These are phyloP conservation scores for Heteropelma amictum DNA, from an alignment of 2,888 invertebrate species.

Conservation along the genomic window DNA sequence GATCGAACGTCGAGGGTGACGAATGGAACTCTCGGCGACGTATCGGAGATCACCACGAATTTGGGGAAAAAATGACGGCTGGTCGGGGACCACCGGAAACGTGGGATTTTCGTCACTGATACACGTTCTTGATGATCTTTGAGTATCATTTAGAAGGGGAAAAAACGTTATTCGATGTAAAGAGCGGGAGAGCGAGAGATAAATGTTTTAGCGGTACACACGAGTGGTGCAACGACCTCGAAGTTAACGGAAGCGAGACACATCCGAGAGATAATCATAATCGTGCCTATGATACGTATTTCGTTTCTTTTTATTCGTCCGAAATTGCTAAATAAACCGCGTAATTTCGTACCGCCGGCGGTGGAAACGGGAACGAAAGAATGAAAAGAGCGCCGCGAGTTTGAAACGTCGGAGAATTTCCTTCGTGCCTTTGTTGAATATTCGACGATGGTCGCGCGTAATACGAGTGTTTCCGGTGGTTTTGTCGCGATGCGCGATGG, in stretches of 20 bases:
- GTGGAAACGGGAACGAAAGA: too few species aligned
- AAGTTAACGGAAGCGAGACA: slow-evolving; percentile 61
- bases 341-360: too few species aligned
- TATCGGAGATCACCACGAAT: too few species aligned
- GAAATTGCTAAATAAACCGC: background rate
- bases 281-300: slow-evolving; percentile 15
- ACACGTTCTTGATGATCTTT: slow-evolving; percentile 6
- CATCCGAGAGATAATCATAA: slow-evolving; percentile 36
- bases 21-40: too few species aligned
- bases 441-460: background rate
- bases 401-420: too few species aligned
- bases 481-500: slow-evolving; percentile 34
- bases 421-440: background rate
- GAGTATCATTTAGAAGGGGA: background rate
- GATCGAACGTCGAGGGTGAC: background rate
- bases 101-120: background rate
- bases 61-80: too few species aligned
- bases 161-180: slow-evolving; percentile 2
- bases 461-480: background rate
- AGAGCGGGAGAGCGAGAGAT: slow-evolving; percentile 37
- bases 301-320: background rate
- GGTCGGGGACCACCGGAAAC: too few species aligned
- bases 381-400: too few species aligned
- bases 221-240: slow-evolving; percentile 61
- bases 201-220: slow-evolving; percentile 49